Conservation (phyloP, 2,113 vertebrate species). For the Cercocebus atys region DNA sequence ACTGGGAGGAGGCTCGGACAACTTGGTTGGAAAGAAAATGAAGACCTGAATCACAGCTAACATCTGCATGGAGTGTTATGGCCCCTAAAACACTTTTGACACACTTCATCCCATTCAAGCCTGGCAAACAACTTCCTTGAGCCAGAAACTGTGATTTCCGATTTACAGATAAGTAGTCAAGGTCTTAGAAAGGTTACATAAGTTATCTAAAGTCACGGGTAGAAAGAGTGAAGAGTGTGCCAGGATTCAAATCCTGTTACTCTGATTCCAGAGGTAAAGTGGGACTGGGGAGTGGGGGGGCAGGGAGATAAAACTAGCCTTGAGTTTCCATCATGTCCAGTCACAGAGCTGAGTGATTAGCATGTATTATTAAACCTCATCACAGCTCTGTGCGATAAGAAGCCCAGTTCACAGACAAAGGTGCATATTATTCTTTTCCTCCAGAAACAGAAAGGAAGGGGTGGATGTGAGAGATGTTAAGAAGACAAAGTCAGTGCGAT, state of each 20-base stretch:
- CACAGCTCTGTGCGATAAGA: not conserved
- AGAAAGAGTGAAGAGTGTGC: not conserved
- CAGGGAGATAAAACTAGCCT: not conserved
- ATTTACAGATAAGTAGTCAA: not conserved
- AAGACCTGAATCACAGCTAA: not conserved
- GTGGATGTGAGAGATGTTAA: not conserved
- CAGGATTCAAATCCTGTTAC: not conserved
- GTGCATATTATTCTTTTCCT: not conserved
- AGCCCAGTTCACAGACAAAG: not conserved
- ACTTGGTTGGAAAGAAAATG: not conserved
- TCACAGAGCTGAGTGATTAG: not conserved
- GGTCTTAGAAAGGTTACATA: not conserved
- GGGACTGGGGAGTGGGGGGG: rapidly evolving
- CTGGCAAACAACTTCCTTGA: not conserved
- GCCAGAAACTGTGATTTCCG: not conserved
- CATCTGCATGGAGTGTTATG: not conserved
- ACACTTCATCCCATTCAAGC: not conserved
- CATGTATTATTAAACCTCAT: not conserved
- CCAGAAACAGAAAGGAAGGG: not conserved
- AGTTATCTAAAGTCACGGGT: not conserved
- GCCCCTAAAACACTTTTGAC: no score
- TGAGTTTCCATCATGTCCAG: not conserved
- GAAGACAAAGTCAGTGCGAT: not conserved
- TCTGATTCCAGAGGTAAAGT: not conserved
- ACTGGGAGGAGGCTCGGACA: not conserved